Evolutionary conservation across 1,140 invertebrate genomes (phyloP).

Genomic region (Galleria mellonella): DNA sequence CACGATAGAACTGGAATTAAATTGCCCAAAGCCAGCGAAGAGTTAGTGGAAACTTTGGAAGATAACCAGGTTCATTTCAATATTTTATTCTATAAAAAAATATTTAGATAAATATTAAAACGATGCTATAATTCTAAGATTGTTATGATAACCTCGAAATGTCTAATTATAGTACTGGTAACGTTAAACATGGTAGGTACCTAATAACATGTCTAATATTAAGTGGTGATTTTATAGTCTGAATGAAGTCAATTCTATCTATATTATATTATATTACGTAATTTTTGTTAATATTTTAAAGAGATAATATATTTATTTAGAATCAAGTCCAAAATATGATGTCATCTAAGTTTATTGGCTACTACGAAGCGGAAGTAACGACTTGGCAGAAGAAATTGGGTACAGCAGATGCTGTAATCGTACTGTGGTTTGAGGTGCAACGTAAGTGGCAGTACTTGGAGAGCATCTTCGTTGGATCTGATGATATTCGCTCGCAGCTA

Average conservation of each 20-base stretch:
- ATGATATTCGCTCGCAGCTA: conserved; percentile 93
- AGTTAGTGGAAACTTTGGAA: conserved; percentile 94
- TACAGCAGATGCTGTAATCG: conserved; percentile 89
- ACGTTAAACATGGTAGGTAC: too few relatives aligned
- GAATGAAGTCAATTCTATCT: too few relatives aligned
- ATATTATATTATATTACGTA: too few relatives aligned
- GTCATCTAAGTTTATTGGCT: conserved; percentile 93
- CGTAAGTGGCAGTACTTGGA: conserved; percentile 95
- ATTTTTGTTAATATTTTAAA: too few relatives aligned
- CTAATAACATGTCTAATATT: too few relatives aligned
- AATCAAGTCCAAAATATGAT: conserved; percentile 92
- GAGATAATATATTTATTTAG: too few relatives aligned
- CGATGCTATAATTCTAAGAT: too few relatives aligned
- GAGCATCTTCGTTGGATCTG: conserved; percentile 96
- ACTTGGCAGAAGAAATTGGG: conserved; percentile 93
- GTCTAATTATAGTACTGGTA: too few relatives aligned
- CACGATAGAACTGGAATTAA: conserved; percentile 88
- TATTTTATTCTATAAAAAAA: background rate
- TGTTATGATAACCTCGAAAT: too few relatives aligned
- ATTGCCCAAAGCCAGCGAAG: conserved; percentile 88
- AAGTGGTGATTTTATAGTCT: too few relatives aligned
- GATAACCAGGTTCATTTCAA: conserved; percentile 88
- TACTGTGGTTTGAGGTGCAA: conserved; percentile 94
- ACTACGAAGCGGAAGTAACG: conserved; percentile 89
- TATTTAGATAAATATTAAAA: too few relatives aligned